Base-by-base conservation (phyloP, 1,140 invertebrate species). In the Eciton burchellii region DNA sequence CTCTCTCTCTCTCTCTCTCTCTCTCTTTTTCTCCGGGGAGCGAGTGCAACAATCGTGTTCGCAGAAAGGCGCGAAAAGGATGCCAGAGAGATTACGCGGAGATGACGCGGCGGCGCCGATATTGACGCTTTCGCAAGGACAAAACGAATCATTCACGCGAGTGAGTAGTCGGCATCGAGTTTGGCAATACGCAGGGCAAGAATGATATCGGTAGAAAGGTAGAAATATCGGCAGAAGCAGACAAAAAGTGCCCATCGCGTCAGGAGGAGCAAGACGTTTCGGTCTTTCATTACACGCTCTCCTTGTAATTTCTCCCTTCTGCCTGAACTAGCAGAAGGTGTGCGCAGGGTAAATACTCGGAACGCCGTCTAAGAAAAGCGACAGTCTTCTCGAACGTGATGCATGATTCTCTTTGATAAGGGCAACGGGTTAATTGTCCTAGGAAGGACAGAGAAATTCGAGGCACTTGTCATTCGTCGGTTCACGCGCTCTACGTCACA, bases 71-170 rank as follows among this genome's bases (percentile, higher is more conserved):
- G 49, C n/a, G 21, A 45, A 19, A 54, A 71, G 57, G 70, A 24
- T 52, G 56, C 14, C n/a, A 41, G 29, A 41, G 71, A 60, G 45
- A 24, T 29, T 79, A 29, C 35, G 72, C 35, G 72, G 57, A 76
- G 60, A 41, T 71, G 73, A 74, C 35, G 35, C 49, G 62, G 65
- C 56, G 65, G 74, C 26, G 74, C 56, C 45, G 68, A 89, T 90
- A 90, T 90, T 90, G 90, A 90, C 83, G 86, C 73, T 65, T 89
- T 76, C 63, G 12, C 72, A 73, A 21, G 76, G 79, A 88, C 56
- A 90, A 90, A 90, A 90, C 84, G 85, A 89, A 90, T 90, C 90
- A 90, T 84, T 85, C 76, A 81, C 56, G 68, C 56, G 52, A 65
- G 19, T 54, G 70, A 63, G 70, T 65, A 66, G 49, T 21, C 41